Evolutionary conservation across 2,797 vertebrate species (phyloP), one percentile per base, ranked within the genome.

Genomic region (Moxostoma hubbsi): DNA sequence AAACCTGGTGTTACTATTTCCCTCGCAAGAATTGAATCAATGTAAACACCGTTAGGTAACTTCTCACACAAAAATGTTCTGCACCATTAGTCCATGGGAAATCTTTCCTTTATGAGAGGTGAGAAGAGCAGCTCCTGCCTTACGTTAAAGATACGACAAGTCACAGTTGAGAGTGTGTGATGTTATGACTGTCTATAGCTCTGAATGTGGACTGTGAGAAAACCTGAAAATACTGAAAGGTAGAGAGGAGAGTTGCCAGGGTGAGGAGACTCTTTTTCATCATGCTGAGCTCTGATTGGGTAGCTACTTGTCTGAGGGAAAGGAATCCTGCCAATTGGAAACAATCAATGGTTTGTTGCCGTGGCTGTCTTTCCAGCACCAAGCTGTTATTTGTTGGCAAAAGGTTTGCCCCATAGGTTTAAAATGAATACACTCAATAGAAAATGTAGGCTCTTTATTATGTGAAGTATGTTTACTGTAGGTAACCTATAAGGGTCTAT

Each of bases 341-440:
- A 91, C 92, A 92, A 90, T 89, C 89, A 85, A 84, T 89, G 88
- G 90, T 91, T 92, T 94, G 94, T 94, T 94, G 93, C 93, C 82
- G 74, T 77, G 89, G 92, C 91, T 89, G 86, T 86, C 81, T 85
- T 86, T 90, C 88, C 84, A 79, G 90, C 87, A 90, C 81, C 81
- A 85, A 86, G 86, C 88, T 89, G 86, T 88, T 85, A 90, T 88
- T 91, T 89, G 86, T 84, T 89, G 85, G 84, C 87, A 83, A 82
- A 77, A 82, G 79, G 66, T 87, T 84, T 82, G 57, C 81, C 83
- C 81, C 16, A 81, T 82, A 81, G 84, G 82, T 89, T 87, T 86
- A 49, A 81, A 87, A 88, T 86, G 85, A 87, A 90, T 82, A 84
- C 82, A 71, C 81, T 79, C 85, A 15, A 16, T 55, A 77, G 59